phyloP scores from a whole-genome alignment of 92 coral and sea anemone genomes.

The Nematostella vectensis region DNA sequence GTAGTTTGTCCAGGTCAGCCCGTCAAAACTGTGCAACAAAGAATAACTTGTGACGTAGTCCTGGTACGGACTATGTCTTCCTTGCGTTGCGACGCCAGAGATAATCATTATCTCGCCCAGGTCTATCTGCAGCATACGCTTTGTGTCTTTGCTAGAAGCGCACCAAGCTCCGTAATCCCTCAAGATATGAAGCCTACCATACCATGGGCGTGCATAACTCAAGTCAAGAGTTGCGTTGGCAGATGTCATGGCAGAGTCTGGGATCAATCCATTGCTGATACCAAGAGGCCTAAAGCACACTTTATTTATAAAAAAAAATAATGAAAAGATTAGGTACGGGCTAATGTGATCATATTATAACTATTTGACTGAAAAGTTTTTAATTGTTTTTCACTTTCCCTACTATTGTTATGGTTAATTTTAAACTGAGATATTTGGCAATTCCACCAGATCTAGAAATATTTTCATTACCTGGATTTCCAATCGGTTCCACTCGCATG shows the following conservation, averaged over 20 bases:
- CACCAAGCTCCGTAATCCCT: slow-evolving; percentile 44
- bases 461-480: slow-evolving; percentile 33
- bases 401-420: background rate
- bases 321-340: background rate
- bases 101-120: slow-evolving; percentile 19
- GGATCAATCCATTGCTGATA: slow-evolving; percentile 14
- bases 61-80: slow-evolving; percentile 4
- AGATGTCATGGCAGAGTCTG: slow-evolving; percentile 24
- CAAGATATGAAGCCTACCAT: slow-evolving; percentile 22
- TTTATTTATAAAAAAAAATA: slow-evolving; percentile 7
- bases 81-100: slow-evolving; percentile 51
- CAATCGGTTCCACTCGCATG: slow-evolving; percentile 54
- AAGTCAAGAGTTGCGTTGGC: background rate
- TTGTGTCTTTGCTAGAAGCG: slow-evolving; percentile 12
- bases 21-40: slow-evolving; percentile 11
- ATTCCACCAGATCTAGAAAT: background rate
- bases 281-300: slow-evolving; percentile 46
- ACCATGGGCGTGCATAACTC: slow-evolving; percentile 1
- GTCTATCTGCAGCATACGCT: slow-evolving; percentile 43
- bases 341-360: too few species aligned
- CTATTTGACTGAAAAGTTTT: too few species aligned
- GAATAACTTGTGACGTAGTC: slow-evolving; percentile 30
- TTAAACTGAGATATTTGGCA: background rate
- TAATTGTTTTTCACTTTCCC: too few species aligned
- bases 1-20: slow-evolving; percentile 6